Evolutionary conservation across 1,140 invertebrate genomes (phyloP).

Genomic region (Acromyrmex charruanus): DNA sequence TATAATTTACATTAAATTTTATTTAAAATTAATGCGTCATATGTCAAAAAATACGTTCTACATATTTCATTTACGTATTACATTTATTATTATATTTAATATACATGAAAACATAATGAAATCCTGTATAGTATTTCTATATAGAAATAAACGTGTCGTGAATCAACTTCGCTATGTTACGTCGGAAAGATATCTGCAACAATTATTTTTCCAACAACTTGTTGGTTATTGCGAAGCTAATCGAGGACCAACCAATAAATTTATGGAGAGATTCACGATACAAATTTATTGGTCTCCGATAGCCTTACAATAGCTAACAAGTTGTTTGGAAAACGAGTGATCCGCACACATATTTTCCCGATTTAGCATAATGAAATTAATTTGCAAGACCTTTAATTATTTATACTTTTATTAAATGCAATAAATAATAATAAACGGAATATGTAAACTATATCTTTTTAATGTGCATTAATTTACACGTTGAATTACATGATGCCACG

Average conservation of each 20-base stretch:
- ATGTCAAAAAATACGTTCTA: conserved; percentile 5
- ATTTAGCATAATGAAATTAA: conserved; percentile 16
- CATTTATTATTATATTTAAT: not conserved
- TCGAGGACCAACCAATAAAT: conserved; percentile 85
- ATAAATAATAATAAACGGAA: not conserved
- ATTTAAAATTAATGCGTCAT: not conserved
- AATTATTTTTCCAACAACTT: conserved; percentile 84
- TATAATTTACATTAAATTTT: not conserved
- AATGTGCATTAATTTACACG: not conserved
- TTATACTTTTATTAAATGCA: not conserved
- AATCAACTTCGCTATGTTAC: conserved; percentile 8
- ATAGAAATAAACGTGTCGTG: not conserved
- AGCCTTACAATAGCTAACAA: conserved; percentile 85
- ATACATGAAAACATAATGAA: not conserved
- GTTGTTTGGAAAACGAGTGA: conserved; percentile 83
- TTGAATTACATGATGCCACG: conserved; percentile 10
- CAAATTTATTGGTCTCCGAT: conserved; percentile 85
- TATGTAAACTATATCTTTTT: not conserved
- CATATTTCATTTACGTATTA: not conserved
- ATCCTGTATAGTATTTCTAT: not conserved
- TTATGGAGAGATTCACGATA: conserved; percentile 76
- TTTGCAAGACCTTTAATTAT: not conserved
- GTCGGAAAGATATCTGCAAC: conserved; percentile 9
- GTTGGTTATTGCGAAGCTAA: conserved; percentile 84
- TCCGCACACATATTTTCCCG: conserved; percentile 15